A percentile compares a stretch with the other conserved stretches of the same genome.
Evolutionary conservation across 1,140 invertebrate genomes (phyloP).

Genomic region (Drosophila triauraria): DNA sequence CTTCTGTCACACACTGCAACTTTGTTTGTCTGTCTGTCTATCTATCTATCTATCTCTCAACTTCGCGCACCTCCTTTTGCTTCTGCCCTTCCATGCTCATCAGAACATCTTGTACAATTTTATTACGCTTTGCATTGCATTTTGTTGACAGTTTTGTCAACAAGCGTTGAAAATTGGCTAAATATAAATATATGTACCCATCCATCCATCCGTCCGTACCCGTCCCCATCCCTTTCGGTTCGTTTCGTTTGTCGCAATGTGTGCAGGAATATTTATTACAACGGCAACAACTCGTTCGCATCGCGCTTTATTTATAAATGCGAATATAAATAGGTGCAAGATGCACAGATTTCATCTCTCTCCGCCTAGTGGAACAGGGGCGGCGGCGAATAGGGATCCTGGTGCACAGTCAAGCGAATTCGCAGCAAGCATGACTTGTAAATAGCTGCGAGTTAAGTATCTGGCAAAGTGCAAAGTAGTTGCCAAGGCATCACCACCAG

Average conservation of each 20-base stretch:
- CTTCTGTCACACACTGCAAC: constrained; percentile 53
- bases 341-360: constrained; percentile 75
- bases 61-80: constrained; percentile 10
- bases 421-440: constrained; percentile 84
- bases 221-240: constrained; percentile 1
- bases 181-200: constrained; percentile 81
- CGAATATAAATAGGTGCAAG: constrained; percentile 78
- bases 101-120: constrained; percentile 76
- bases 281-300: constrained; percentile 78
- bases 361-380: constrained; percentile 3
- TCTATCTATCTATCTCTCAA: constrained; percentile 11
- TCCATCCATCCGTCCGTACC: constrained; percentile 12
- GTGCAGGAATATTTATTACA: constrained; percentile 80
- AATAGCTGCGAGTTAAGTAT: constrained; percentile 84
- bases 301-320: constrained; percentile 80
- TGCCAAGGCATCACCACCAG: constrained; percentile 65
- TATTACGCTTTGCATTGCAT: constrained; percentile 83
- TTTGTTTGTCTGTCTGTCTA: constrained; percentile 50
- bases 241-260: constrained; percentile 54
- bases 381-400: constrained; percentile 12
- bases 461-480: constrained; percentile 84
- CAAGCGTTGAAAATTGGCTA: constrained; percentile 85
- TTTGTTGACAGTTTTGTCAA: constrained; percentile 85
- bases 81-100: constrained; percentile 5
- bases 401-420: constrained; percentile 77